Conservation (phyloP, 2,888 invertebrate genomes). For the Leucozona laternaria region DNA sequence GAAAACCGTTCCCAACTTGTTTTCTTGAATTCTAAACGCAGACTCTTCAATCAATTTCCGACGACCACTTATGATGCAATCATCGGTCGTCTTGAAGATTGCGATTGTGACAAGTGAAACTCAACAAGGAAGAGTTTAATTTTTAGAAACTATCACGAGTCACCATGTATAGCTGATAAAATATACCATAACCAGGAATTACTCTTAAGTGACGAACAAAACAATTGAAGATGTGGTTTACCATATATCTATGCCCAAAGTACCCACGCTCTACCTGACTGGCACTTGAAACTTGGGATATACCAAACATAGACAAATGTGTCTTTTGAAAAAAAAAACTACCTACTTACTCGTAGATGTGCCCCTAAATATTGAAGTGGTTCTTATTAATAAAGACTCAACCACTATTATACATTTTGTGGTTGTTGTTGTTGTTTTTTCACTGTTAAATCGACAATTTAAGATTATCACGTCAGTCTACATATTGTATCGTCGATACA, state of each 20-base stretch:
- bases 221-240: not conserved
- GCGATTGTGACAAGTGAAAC: conserved; percentile 2
- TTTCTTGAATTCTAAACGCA: not conserved
- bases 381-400: not conserved
- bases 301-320: not conserved
- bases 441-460: too few species aligned
- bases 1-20: not conserved
- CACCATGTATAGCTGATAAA: not conserved
- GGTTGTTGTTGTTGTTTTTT: too few species aligned
- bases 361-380: not conserved
- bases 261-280: not conserved
- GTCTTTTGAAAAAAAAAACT: not conserved
- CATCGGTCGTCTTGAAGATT: not conserved
- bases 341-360: too few species aligned
- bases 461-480: too few species aligned
- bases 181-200: not conserved
- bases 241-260: not conserved
- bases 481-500: too few species aligned
- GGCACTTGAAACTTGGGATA: not conserved
- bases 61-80: conserved; percentile 22
- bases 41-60: not conserved
- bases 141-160: not conserved
- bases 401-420: too few species aligned
- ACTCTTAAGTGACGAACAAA: not conserved
- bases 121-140: conserved; percentile 20